phyloP scores from a whole-genome alignment of 2,888 invertebrate species.

The Emmelina monodactyla region DNA sequence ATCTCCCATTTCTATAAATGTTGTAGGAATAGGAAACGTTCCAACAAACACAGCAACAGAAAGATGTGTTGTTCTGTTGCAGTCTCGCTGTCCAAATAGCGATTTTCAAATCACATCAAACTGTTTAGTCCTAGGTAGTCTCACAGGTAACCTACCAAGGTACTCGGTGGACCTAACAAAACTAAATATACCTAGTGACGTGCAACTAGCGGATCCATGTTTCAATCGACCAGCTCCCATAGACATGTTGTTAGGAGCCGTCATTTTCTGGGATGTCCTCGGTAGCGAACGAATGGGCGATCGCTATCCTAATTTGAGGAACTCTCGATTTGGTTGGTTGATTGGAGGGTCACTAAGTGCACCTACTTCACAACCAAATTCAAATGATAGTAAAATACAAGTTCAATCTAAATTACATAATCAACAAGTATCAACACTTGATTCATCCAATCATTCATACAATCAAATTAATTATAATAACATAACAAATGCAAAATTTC shows the following conservation, averaged over 20 bases:
- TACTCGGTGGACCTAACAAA: slow-evolving; percentile 3
- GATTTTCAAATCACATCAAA: slow-evolving; percentile 5
- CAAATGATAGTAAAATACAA: not conserved
- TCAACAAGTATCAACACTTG: too few species aligned
- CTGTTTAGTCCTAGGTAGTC: slow-evolving; percentile 11
- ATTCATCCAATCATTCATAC: too few species aligned
- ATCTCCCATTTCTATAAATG: slow-evolving; percentile 7
- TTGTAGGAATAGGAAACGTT: slow-evolving; percentile 15
- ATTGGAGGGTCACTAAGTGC: not conserved
- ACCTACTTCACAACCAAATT: not conserved
- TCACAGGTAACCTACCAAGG: slow-evolving; percentile 14
- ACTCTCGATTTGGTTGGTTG: slow-evolving; percentile 5
- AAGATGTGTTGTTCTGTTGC: slow-evolving; percentile 11
- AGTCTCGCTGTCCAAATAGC: slow-evolving; percentile 7
- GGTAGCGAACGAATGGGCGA: slow-evolving; percentile 3
- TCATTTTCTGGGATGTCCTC: slow-evolving; percentile 4
- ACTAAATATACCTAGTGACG: slow-evolving; percentile 11
- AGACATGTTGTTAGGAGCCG: slow-evolving; percentile 4
- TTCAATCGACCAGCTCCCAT: slow-evolving; percentile 5
- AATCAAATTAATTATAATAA: too few species aligned
- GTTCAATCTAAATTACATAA: too few species aligned
- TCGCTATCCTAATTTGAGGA: not conserved
- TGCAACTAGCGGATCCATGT: slow-evolving; percentile 10
- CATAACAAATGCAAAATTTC: too few species aligned
- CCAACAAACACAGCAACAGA: slow-evolving; percentile 8